These are phyloP conservation scores for Pedionomus torquatus DNA, from an alignment of 2,113 vertebrate genomes.

Conservation along the genomic window DNA sequence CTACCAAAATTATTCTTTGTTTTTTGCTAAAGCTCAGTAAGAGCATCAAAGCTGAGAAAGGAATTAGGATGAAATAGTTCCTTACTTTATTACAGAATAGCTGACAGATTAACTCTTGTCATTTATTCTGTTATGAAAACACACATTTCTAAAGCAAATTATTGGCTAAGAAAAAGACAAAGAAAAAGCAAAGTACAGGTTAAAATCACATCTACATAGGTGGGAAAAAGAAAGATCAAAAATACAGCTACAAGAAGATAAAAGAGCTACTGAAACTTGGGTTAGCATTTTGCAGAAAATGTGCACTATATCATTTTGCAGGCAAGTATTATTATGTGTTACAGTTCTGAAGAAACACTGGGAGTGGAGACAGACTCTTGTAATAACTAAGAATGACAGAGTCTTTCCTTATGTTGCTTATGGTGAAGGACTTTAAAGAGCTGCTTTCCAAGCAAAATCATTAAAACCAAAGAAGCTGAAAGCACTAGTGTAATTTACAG, in stretches of 20 bases:
- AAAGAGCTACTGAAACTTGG: not conserved
- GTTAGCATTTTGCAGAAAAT: conserved; percentile 3
- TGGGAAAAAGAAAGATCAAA: not conserved
- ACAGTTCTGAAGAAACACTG: not conserved
- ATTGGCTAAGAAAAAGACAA: not conserved
- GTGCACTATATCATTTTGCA: not conserved
- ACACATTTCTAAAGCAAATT: not conserved
- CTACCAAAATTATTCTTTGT: not conserved
- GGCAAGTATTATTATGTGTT: not conserved
- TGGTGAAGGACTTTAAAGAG: not conserved
- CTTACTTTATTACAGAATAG: not conserved
- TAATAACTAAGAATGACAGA: not conserved
- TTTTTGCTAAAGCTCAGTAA: not conserved
- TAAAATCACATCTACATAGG: not conserved
- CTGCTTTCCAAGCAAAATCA: not conserved
- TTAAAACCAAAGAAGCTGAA: not conserved
- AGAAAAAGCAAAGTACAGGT: not conserved
- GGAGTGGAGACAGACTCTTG: not conserved
- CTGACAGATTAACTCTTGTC: not conserved
- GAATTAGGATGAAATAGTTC: not conserved
- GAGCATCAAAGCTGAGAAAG: not conserved
- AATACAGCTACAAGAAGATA: not conserved
- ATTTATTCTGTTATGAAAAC: not conserved
- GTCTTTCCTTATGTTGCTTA: not conserved
- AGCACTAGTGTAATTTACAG: not conserved